Conservation (phyloP, 2,113 vertebrate species). For the Scophthalmus maximus region DNA sequence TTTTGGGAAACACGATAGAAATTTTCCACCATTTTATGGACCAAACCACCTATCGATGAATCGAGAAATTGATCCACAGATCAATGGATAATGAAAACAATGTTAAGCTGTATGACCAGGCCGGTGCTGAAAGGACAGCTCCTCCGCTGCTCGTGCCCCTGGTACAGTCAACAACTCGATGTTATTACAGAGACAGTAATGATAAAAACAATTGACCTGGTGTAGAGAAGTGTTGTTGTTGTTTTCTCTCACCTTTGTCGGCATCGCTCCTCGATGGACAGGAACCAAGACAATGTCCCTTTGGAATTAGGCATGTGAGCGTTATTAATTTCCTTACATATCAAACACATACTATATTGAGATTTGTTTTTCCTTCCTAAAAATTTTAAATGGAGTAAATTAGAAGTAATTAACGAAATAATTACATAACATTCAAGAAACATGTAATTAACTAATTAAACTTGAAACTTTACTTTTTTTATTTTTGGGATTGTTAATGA, state of each 20-base stretch:
- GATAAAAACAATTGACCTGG: conserved; percentile 49
- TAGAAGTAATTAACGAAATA: background rate
- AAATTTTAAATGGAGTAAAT: background rate
- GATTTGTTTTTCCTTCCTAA: background rate
- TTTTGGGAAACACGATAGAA: no score
- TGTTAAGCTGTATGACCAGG: no score
- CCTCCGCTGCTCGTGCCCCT: conserved; percentile 50
- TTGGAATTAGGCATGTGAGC: conserved; percentile 5
- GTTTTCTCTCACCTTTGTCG: conserved; percentile 16
- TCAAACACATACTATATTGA: background rate
- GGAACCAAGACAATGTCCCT: conserved; percentile 23
- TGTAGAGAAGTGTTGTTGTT: conserved; percentile 32
- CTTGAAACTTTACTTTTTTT: no score
- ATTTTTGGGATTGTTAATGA: no score
- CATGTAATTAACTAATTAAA: background rate
- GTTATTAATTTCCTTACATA: background rate
- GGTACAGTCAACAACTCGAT: conserved; percentile 27
- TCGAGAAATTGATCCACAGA: no score
- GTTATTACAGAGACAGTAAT: conserved; percentile 50
- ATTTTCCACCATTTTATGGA: no score
- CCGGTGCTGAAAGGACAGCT: conserved; percentile 83
- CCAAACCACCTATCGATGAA: no score
- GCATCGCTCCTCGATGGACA: conserved; percentile 38
- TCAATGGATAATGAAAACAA: no score
- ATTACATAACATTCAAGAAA: background rate